Evolutionary conservation across 2,113 vertebrate genomes (phyloP).

Genomic region (Rhadina sibilatrix): DNA sequence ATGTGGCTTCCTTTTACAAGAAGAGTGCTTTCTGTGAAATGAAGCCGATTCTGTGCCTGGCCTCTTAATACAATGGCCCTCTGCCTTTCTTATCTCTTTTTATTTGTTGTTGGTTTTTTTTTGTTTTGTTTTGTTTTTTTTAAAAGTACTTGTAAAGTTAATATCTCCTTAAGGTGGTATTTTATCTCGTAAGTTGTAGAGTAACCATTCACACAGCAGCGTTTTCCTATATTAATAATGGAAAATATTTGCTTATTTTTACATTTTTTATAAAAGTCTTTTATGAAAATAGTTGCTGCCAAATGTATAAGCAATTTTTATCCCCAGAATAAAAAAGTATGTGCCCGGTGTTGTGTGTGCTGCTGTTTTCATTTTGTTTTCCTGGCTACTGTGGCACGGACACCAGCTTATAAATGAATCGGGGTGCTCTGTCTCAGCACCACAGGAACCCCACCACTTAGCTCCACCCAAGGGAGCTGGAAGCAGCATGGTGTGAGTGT

Average conservation of each 20-base stretch:
- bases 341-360: neutral
- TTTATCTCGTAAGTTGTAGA: slow-evolving; percentile 61
- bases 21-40: slow-evolving; percentile 36
- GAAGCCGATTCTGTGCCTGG: neutral
- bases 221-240: slow-evolving; percentile 66
- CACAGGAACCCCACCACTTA: fast-evolving
- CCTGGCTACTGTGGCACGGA: fast-evolving
- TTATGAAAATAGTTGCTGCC: slow-evolving; percentile 68
- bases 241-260: slow-evolving; percentile 72
- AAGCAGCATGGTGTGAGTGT: neutral
- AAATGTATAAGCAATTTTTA: slow-evolving; percentile 68
- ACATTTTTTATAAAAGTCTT: slow-evolving; percentile 69
- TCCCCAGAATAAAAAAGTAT: slow-evolving; percentile 65
- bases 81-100: slow-evolving; percentile 32
- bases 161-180: slow-evolving; percentile 65
- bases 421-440: neutral
- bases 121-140: neutral
- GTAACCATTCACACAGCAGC: slow-evolving; percentile 65
- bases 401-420: fast-evolving
- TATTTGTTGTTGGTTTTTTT: neutral
- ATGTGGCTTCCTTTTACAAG: slow-evolving; percentile 34
- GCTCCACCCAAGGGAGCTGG: neutral
- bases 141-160: slow-evolving; percentile 64
- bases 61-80: slow-evolving; percentile 23
- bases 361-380: neutral